Base-by-base conservation (phyloP, 1,140 invertebrate species). In the Drosophila tristis region DNA sequence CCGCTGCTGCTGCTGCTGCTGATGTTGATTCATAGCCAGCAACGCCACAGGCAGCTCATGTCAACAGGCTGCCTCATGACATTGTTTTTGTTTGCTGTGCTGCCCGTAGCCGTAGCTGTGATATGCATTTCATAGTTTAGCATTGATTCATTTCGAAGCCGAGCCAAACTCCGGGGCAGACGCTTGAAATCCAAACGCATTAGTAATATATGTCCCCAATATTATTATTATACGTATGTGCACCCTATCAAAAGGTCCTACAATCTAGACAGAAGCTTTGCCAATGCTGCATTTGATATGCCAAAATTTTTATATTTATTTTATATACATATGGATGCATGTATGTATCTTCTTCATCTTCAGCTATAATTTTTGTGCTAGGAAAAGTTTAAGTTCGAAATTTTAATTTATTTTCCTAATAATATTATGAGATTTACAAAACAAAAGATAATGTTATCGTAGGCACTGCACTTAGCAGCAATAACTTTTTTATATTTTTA, bases 61-160 rank as follows among this genome's bases (percentile, higher is more conserved):
- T 74, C 71, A 74, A 56, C 58, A 44, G 23, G 31, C 43, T 63
- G 35, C 11, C 35, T 13, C 35, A 39, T 73, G 70, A 72, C 70
- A 50, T 58, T 71, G 13, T 60, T 60, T 31, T 54, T 71, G 29
- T 54, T 54, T 42, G 43, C 11, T 56, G 47, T 49, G 49, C 35
- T 16, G 26, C 16, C 65, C 54, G 62, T 55, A 62, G 50, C 64
- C 54, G 61, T 54, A 43, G 49, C 63, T 74, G 53, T 54, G 68
- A 74, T 74, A 74, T 74, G 72, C 72, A 74, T 74, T 74, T 74
- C 60, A 74, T 74, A 74, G 66, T 63, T 74, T 74, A 53, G 72
- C 72, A 74, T 74, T 74, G 72, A 74, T 74, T 74, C 72, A 74
- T 74, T 74, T 74, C 23, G 53, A 49, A 74, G 54, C 54, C 49